Conservation (phyloP, 2,888 invertebrate genomes). For the Thymelicus sylvestris region DNA sequence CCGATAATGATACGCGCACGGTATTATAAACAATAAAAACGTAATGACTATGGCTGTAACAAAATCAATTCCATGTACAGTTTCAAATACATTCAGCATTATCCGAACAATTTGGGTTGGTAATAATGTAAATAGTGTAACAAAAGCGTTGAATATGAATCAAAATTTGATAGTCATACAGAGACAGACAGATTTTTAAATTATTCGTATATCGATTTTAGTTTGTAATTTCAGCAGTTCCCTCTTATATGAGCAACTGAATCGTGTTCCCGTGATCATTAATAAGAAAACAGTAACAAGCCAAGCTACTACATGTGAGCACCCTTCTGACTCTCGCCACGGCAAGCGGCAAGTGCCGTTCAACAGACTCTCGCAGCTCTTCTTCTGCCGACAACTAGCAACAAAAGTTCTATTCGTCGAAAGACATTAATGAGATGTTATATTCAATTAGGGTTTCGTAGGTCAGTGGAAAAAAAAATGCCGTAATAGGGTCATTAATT, state of each 20-base stretch:
- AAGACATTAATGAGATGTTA: background rate
- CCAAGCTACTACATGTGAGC: constrained; percentile 27
- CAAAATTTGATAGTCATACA: background rate
- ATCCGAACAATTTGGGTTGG: constrained; percentile 51
- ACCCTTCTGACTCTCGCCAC: constrained; percentile 24
- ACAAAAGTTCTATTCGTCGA: constrained; percentile 16
- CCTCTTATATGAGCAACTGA: background rate
- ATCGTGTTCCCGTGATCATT: constrained; percentile 5
- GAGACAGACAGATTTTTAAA: too few relatives aligned
- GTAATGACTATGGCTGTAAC: constrained; percentile 72
- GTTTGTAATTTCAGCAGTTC: too few relatives aligned
- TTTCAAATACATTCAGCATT: constrained; percentile 57
- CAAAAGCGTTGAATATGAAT: background rate
- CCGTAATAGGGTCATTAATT: too few relatives aligned
- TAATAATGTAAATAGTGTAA: background rate
- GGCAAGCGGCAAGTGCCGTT: constrained; percentile 27
- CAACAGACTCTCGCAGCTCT: constrained; percentile 26
- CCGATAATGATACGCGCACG: constrained; percentile 66
- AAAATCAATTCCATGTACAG: constrained; percentile 77
- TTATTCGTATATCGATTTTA: too few relatives aligned
- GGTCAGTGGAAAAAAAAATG: too few relatives aligned
- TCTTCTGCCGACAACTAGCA: constrained; percentile 25
- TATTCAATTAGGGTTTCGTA: background rate
- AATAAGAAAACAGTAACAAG: constrained; percentile 27
- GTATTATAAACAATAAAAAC: constrained; percentile 75